Base-by-base conservation (phyloP, 2,113 vertebrate species). In the Ageneiosus marmoratus region DNA sequence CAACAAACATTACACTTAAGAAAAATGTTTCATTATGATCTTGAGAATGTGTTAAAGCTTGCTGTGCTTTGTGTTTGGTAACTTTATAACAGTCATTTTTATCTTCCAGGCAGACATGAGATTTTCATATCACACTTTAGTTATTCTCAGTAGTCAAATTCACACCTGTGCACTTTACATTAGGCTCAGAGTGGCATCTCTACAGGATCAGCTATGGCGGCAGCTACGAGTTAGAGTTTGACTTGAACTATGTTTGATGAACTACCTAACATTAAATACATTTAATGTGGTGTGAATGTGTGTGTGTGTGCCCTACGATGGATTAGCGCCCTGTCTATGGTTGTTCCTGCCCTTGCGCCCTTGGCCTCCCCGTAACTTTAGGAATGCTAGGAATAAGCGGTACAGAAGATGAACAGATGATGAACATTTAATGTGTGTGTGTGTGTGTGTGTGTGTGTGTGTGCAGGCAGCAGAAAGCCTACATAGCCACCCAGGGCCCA, bases 401-500 rank as follows among this genome's bases (percentile, higher is more conserved):
- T n/a, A n/a, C n/a, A n/a, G n/a, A n/a, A n/a, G n/a, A n/a, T n/a
- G n/a, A n/a, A n/a, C n/a, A n/a, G n/a, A n/a, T n/a, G n/a, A n/a
- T 80, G 34, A n/a, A n/a, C n/a, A n/a, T n/a, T n/a, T n/a, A n/a
- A n/a, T 55, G 27, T 62, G 58, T 62, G 58, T 62, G 58, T 62
- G 58, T 81, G 73, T 72, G 70, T 74, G n/a, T 58, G 18, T 70
- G 29, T 60, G 9, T 83, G 34, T 50, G 9, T 85, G 9, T 84
- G 51, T 85, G 50, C 92, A 99, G 98, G 88, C 97, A 99, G 87
- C 98, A 99, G 93, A 98, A 94, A 88, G 97, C 97, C 0, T 99
- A 99, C 92, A 99, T 99, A 0, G 96, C 97, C 29, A 99, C 98
- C 0, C 98, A 99, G 83, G 98, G 98, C 20, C 98, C 98, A 0